A percentile compares a stretch with the other conserved stretches of the same genome.
Evolutionary conservation across 2,797 vertebrate genomes (phyloP).

Genomic region (Enteromius argenteus): DNA sequence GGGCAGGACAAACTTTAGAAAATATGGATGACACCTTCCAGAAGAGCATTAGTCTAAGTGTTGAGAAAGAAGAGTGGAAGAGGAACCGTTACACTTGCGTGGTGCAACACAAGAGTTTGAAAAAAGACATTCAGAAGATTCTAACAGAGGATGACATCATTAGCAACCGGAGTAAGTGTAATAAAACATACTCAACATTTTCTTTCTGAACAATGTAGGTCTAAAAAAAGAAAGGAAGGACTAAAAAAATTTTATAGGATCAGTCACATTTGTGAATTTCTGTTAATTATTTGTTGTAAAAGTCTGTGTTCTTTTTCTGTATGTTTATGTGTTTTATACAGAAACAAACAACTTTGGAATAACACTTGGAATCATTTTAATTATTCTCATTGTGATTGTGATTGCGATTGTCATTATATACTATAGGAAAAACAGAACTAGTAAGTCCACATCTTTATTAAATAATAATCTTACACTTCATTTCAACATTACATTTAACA

Average conservation of each 20-base stretch:
- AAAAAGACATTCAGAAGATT: constrained; percentile 1
- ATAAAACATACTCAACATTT: background rate
- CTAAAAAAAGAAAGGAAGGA: background rate
- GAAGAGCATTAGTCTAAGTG: background rate
- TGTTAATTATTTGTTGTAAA: no score
- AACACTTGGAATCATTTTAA: no score
- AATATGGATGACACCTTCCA: background rate
- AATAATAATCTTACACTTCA: background rate
- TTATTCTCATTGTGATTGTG: no score
- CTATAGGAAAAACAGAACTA: background rate
- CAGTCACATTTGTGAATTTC: no score
- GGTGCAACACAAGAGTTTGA: constrained; percentile 7
- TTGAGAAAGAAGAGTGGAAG: background rate
- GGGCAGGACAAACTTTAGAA: background rate
- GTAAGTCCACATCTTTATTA: background rate
- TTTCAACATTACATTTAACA: background rate
- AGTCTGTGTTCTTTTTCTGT: no score
- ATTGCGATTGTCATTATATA: background rate
- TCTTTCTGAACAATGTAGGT: background rate
- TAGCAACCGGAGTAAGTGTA: background rate
- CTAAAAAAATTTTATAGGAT: no score
- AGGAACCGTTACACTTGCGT: background rate
- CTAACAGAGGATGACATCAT: background rate
- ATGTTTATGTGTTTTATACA: no score
- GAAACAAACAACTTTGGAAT: no score